Evolutionary conservation across 2,797 vertebrate species (phyloP).

Genomic region (Podargus strigoides): DNA sequence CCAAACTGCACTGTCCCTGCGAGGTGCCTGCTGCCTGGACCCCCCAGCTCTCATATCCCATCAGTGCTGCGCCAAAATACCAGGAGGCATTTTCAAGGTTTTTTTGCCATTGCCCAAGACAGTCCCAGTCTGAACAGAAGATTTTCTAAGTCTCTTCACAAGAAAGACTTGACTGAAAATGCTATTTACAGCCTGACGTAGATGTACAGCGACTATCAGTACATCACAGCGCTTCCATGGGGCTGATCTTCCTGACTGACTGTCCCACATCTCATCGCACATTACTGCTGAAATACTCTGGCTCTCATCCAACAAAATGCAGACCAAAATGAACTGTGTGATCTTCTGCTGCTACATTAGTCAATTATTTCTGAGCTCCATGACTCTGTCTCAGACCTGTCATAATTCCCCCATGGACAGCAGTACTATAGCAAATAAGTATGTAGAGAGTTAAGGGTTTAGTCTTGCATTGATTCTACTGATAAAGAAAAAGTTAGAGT

Average conservation of each 20-base stretch:
- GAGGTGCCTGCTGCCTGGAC: fast-evolving
- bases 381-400: background rate
- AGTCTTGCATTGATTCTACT: background rate
- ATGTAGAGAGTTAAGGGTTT: background rate
- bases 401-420: background rate
- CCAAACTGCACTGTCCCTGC: background rate
- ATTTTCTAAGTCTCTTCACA: background rate
- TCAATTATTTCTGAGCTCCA: background rate
- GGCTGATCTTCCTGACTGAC: background rate
- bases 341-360: background rate
- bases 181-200: background rate
- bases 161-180: background rate
- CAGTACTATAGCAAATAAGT: background rate
- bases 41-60: background rate
- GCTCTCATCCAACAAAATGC: background rate
- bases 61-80: background rate
- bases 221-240: background rate
- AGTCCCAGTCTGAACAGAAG: background rate
- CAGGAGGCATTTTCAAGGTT: background rate
- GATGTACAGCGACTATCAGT: background rate
- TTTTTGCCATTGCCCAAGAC: background rate
- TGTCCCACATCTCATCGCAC: background rate
- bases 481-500: background rate
- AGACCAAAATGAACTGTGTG: background rate
- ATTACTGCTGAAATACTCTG: background rate